Percentiles rank a stretch among this genome's conserved stretches.
These are phyloP conservation scores for Parapristionchus giblindavisi DNA, from an alignment of 2,888 invertebrate genomes.

Conservation along the genomic window DNA sequence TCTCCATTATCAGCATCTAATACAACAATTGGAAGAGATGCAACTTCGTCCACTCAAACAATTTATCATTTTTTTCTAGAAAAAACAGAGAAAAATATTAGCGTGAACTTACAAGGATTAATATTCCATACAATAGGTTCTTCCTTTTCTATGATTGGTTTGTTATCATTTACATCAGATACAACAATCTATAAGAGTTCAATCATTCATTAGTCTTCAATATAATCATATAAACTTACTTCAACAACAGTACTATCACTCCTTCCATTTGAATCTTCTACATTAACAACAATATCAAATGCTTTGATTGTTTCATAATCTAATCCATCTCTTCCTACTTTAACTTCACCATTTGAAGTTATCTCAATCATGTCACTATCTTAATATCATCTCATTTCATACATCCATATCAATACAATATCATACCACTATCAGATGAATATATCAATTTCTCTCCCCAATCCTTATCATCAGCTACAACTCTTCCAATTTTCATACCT, in stretches of 20 bases:
- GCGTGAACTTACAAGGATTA: constrained; percentile 8
- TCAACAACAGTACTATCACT: constrained; percentile 17
- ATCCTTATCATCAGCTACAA: constrained; percentile 59
- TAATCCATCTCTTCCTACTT: constrained; percentile 19
- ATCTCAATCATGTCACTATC: neutral
- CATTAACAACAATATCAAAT: constrained; percentile 21
- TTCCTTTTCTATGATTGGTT: neutral
- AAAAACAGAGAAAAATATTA: too few species aligned
- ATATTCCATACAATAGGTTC: constrained; percentile 24
- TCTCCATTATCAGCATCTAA: constrained; percentile 1
- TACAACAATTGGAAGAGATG: constrained; percentile 12
- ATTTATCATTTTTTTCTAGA: neutral
- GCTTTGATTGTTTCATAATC: constrained; percentile 8
- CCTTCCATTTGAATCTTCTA: constrained; percentile 11
- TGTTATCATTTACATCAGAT: neutral
- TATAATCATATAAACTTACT: neutral
- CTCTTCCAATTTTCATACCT: constrained; percentile 52
- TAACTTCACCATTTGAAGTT: neutral
- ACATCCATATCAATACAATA: too few species aligned
- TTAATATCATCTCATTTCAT: constrained; percentile 17
- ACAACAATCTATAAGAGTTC: neutral
- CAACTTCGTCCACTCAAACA: neutral
- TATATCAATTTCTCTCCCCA: constrained; percentile 49
- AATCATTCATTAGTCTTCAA: neutral
- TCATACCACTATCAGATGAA: constrained; percentile 49